Base-by-base conservation (phyloP, 2,888 invertebrate genomes). In the Dromius quadrimaculatus region DNA sequence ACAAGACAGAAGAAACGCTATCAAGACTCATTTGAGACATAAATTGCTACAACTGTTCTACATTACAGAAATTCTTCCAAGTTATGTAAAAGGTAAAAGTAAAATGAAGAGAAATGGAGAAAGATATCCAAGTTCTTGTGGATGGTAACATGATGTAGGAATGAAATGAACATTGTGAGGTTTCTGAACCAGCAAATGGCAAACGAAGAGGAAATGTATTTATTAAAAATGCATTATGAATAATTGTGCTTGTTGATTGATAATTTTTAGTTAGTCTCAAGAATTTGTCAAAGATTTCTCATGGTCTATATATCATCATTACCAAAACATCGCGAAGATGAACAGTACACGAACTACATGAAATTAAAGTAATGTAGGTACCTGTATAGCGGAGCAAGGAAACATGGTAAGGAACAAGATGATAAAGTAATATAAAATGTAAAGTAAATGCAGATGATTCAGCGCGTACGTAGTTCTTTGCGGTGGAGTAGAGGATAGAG, bases 401-500 rank as follows among this genome's bases (percentile, higher is more conserved):
- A 38, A 61, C 41, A 19, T 61, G 41, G 20, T 15, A 2, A 41
- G 36, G 19, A 61, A 38, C 61, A 61, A 38, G 38, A 61, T 61
- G 61, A 61, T 61, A 19, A 38, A 38, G 38, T 61, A 36, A 22
- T 62, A 41, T 22, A 62, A 41, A 43, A 45, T 36, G 19, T 17
- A 59, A 38, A 36, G 38, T 36, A 59, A 59, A 59, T 43, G 63
- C 63, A 23, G 45, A 63, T 63, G 41, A 63, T 43, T 63, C 63
- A 43, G 6, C 23, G 28, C 28, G 43, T 63, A 23, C 17, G 22
- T 9, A 23, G 23, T 17, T 17, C 32, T 11, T 57, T 17, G 28
- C 20, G 17, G 32, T 15, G 63, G 45, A 43, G 22, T 15, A 23
- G 43, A 6, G 17, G 28, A 32, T 15, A 19, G 43, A 63, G 13